phyloP scores from a whole-genome alignment of 2,113 vertebrate species.

The Pterocles gutturalis region DNA sequence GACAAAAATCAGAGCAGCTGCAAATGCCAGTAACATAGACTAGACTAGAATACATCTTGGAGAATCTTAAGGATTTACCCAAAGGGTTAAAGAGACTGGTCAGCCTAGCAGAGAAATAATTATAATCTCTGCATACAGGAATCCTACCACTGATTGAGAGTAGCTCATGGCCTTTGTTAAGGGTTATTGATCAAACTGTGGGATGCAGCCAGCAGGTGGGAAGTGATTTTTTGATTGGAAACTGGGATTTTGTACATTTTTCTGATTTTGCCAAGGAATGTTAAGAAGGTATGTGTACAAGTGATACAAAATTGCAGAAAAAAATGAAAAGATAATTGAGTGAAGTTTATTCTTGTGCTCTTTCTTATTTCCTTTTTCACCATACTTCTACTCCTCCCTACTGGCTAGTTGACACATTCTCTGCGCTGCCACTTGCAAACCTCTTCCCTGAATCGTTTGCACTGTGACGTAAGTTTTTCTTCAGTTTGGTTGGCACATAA shows the following conservation, averaged over 20 bases:
- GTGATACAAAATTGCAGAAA: neutral
- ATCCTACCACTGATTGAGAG: neutral
- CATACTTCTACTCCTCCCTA: neutral
- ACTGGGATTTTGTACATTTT: neutral
- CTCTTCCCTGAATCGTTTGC: neutral
- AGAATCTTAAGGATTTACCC: neutral
- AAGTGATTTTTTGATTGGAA: neutral
- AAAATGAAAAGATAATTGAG: neutral
- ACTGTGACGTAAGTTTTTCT: neutral
- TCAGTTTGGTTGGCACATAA: neutral
- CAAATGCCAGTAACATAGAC: neutral
- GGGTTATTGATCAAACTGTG: neutral
- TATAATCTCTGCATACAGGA: neutral
- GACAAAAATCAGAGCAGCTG: neutral
- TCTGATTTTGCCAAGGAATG: neutral
- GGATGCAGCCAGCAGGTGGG: neutral
- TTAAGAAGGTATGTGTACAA: rapidly evolving
- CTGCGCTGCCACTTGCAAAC: neutral
- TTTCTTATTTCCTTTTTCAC: neutral
- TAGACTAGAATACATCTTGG: neutral
- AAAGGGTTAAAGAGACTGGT: neutral
- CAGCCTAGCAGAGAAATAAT: neutral
- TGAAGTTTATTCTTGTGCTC: neutral
- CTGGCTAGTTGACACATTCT: neutral
- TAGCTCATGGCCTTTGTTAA: neutral